Evolutionary conservation across 2,888 invertebrate species (phyloP).

Genomic region (Bimastos eiseni): DNA sequence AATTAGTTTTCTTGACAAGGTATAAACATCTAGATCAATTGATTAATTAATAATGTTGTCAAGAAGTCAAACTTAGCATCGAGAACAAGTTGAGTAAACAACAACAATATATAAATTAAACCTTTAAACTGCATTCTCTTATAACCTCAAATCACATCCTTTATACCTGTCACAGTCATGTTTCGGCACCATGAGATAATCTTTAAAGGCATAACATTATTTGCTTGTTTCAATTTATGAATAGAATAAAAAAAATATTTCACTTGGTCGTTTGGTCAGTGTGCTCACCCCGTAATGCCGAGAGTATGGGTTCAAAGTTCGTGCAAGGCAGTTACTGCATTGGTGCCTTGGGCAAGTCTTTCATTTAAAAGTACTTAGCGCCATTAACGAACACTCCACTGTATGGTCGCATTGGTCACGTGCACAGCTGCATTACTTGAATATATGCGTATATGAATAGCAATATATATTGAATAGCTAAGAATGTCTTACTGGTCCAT

Average conservation of each 20-base stretch:
- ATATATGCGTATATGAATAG: neutral
- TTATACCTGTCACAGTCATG: neutral
- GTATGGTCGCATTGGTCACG: too few relatives aligned
- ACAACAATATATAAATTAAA: neutral
- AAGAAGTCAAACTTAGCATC: neutral
- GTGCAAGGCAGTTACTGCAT: too few relatives aligned
- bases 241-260: neutral
- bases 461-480: neutral
- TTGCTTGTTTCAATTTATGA: neutral
- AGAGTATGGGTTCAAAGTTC: too few relatives aligned
- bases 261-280: neutral
- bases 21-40: neutral
- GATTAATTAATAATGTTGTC: neutral
- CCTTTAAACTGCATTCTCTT: neutral
- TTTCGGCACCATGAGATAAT: neutral
- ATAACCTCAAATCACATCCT: neutral
- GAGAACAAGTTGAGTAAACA: neutral
- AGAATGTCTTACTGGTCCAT: slow-evolving; percentile 70
- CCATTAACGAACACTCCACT: too few relatives aligned
- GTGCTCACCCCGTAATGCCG: too few relatives aligned
- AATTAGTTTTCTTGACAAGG: too few relatives aligned
- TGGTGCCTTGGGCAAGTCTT: too few relatives aligned
- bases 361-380: too few relatives aligned
- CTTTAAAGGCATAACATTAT: neutral
- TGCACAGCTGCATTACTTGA: too few relatives aligned